Evolutionary conservation across 2,113 vertebrate genomes (phyloP).

Genomic region (Ailuropoda melanoleuca): DNA sequence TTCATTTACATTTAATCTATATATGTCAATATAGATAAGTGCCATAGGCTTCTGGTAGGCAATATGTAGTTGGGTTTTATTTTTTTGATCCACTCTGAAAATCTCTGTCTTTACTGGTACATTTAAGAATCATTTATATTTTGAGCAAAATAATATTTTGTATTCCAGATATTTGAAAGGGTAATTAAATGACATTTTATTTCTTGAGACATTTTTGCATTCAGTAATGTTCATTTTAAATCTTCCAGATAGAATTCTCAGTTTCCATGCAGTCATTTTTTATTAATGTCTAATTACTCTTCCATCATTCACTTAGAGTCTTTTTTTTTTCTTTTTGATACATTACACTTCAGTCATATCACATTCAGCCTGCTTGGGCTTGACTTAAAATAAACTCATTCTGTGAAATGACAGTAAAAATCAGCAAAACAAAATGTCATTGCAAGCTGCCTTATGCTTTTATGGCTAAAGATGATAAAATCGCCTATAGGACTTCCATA

Average conservation of each 20-base stretch:
- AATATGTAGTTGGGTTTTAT: background rate
- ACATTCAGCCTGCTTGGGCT: background rate
- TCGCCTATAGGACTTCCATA: slow-evolving; percentile 53
- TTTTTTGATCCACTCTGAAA: background rate
- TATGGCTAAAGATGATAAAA: slow-evolving; percentile 62
- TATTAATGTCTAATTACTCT: slow-evolving; percentile 33
- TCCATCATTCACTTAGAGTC: background rate
- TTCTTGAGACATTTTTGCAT: background rate
- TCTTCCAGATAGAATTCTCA: background rate
- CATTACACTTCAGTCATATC: slow-evolving; percentile 40
- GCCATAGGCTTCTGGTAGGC: background rate
- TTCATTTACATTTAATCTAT: background rate
- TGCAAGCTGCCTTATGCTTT: slow-evolving; percentile 62
- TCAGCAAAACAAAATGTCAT: slow-evolving; percentile 70
- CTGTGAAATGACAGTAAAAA: slow-evolving; percentile 63
- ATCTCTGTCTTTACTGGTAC: background rate
- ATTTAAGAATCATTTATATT: background rate
- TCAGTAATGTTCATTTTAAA: background rate
- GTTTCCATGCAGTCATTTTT: background rate
- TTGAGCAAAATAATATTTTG: background rate
- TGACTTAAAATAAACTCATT: slow-evolving; percentile 54
- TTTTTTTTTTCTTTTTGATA: background rate
- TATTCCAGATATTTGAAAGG: background rate
- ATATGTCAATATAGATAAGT: background rate
- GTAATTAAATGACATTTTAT: background rate